Evolutionary conservation across 2,113 vertebrate species (phyloP), one percentile per base, ranked within the genome.

Genomic region (Gobio gobio): DNA sequence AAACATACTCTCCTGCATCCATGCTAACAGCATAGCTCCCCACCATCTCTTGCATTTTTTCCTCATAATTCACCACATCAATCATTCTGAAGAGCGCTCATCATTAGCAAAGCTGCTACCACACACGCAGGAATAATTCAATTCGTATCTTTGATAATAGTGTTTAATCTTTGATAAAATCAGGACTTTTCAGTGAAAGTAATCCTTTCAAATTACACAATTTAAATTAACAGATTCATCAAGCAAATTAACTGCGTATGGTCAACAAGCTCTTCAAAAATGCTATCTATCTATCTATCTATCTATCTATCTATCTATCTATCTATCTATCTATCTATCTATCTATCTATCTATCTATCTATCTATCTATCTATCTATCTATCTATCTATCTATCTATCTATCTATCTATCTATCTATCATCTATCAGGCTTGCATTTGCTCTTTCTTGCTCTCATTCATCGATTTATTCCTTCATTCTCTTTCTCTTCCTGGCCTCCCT

Each of bases 401-500:
- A 0, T 66, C 63, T 33, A 1, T 66, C 63, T 33, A 3, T 66
- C 63, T 33, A 0, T 68, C 58, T 49, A 4, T 85, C 64, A 9
- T 77, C 59, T 83, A 3, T 86, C 73, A 47, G 18, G n/a, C 63
- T 82, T 59, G 26, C 47, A 7, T 56, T 85, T 43, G 29, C 49
- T 49, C 75, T 79, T 81, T 78, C 78, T 84, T 64, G 56, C 64
- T 87, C 22, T 79, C 86, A 87, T 79, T 90, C 87, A 89, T 83
- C 85, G 64, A 83, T 83, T 85, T 61, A 83, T 75, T 70, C 47
- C 78, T 36, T 61, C 86, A 77, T 83, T 76, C 10, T 86, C 64
- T 87, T n/a, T 83, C 66, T 87, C 77, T 80, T 47, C 75, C 74
- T 33, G 26, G 82, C 81, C 59, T 83, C 29, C 76, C 22, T 49